Evolutionary conservation across 37 sponge, comb jelly and placozoan genomes (phyloP).

Genomic region (Beroe ovata): DNA sequence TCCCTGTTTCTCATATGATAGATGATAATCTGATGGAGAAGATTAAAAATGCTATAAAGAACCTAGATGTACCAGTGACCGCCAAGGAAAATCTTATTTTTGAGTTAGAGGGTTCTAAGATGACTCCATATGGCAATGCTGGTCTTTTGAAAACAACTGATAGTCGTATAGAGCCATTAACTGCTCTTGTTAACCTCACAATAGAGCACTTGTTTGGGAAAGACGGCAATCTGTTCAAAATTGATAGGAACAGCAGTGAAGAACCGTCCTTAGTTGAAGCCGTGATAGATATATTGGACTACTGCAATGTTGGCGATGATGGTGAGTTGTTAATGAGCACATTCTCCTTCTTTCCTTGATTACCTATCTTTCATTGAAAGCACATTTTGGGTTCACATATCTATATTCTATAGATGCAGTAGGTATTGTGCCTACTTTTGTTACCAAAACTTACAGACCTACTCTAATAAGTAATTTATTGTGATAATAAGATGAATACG

Average conservation of each 20-base stretch:
- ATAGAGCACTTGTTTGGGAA: not conserved
- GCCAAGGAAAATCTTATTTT: not conserved
- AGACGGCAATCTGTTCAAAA: not conserved
- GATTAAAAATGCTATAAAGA: not conserved
- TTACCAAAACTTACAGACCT: too few species aligned
- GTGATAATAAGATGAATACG: too few species aligned
- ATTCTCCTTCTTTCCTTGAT: too few species aligned
- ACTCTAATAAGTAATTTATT: too few species aligned
- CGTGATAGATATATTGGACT: constrained; percentile 26
- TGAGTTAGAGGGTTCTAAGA: not conserved
- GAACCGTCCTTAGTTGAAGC: not conserved
- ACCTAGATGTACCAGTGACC: not conserved
- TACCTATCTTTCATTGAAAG: not conserved
- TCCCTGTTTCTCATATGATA: not conserved
- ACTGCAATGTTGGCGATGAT: constrained; percentile 35
- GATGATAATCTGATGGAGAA: not conserved
- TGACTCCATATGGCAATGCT: constrained; percentile 2
- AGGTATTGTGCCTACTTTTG: too few species aligned
- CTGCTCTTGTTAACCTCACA: constrained; percentile 12
- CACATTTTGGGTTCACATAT: too few species aligned
- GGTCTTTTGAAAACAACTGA: not conserved
- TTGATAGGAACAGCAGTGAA: not conserved
- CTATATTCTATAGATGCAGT: too few species aligned
- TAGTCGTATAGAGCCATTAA: not conserved
- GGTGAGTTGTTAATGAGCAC: too few species aligned